phyloP scores from a whole-genome alignment of 2,113 vertebrate species.

The Nicator chloris region DNA sequence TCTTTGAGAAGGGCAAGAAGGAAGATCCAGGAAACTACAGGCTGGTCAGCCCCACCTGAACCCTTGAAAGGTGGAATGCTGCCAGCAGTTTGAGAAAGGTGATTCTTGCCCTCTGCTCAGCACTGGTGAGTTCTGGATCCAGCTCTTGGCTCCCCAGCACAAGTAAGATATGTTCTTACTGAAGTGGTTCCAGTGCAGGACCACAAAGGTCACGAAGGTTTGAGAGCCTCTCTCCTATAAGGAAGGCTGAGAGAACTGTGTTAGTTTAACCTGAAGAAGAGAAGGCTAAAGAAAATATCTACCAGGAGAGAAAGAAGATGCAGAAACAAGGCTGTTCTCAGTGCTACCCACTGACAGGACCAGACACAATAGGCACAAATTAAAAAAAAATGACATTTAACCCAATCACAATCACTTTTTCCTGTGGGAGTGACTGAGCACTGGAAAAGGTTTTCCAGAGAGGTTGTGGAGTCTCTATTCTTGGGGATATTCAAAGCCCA shows the following conservation, averaged over 20 bases:
- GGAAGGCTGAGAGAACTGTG: neutral
- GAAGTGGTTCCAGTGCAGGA: neutral
- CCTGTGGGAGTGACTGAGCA: neutral
- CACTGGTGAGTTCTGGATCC: neutral
- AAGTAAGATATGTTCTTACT: neutral
- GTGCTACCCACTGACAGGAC: neutral
- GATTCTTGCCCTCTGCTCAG: neutral
- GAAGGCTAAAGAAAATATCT: neutral
- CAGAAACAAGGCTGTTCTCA: neutral
- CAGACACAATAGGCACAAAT: neutral
- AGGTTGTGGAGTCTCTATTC: neutral
- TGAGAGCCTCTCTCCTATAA: neutral
- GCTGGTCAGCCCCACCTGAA: neutral
- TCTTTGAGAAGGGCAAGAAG: neutral
- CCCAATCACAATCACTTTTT: neutral
- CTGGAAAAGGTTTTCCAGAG: neutral
- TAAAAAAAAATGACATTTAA: neutral
- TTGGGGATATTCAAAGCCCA: neutral
- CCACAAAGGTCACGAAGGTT: neutral
- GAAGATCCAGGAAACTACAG: neutral
- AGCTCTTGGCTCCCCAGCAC: neutral
- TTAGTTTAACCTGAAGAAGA: neutral
- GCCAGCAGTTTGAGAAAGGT: neutral
- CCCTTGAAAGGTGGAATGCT: neutral
- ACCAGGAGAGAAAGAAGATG: neutral